phyloP scores from a whole-genome alignment of 92 coral and sea anemone genomes.

The Meandrina meandrites region DNA sequence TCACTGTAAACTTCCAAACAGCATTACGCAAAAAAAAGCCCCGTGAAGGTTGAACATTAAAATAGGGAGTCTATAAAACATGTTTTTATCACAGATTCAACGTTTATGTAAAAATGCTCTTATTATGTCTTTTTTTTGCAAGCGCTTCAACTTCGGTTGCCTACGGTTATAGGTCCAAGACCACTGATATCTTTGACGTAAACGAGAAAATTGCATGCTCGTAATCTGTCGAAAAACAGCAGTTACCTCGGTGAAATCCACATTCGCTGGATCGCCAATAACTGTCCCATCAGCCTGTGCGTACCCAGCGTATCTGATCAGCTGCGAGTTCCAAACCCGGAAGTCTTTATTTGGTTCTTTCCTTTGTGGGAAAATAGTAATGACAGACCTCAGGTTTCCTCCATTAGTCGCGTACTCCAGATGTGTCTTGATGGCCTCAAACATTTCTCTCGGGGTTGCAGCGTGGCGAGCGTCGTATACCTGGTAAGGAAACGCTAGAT shows the following conservation, averaged over 20 bases:
- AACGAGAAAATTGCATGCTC: too few species aligned
- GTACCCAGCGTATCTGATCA: constrained; percentile 68
- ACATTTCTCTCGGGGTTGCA: constrained; percentile 58
- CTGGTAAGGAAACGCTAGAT: constrained; percentile 16
- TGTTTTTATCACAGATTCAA: too few species aligned
- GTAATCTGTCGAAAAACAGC: not conserved
- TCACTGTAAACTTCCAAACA: not conserved
- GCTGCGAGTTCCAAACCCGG: constrained; percentile 73
- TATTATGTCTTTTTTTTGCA: too few species aligned
- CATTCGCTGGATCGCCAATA: constrained; percentile 72
- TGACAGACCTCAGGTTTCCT: constrained; percentile 63
- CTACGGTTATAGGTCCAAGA: too few species aligned
- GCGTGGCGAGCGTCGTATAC: constrained; percentile 63
- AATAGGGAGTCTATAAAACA: too few species aligned
- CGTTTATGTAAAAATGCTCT: too few species aligned
- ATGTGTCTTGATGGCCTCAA: constrained; percentile 58
- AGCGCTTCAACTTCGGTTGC: too few species aligned
- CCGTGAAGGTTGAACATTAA: not conserved
- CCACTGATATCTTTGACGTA: too few species aligned
- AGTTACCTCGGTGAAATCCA: constrained; percentile 60
- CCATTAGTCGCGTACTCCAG: constrained; percentile 59
- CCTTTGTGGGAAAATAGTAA: constrained; percentile 69
- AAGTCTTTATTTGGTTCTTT: constrained; percentile 62
- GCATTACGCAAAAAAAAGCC: not conserved
- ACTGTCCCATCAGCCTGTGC: constrained; percentile 66